These are phyloP conservation scores for Echinops telfairi DNA, from an alignment of 2,113 vertebrate species.

Conservation along the genomic window DNA sequence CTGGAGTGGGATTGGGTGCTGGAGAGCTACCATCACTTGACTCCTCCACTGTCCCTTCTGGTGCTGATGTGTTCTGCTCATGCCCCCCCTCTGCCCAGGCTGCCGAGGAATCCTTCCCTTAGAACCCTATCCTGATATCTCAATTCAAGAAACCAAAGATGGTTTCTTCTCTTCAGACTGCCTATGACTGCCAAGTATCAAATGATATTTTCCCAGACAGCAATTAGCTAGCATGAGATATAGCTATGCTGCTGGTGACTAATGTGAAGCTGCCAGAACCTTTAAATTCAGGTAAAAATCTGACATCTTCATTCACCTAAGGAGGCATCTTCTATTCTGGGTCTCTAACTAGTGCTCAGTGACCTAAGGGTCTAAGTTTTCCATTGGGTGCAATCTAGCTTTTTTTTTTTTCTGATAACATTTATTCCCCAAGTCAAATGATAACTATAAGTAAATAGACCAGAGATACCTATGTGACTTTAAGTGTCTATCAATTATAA, in stretches of 20 bases:
- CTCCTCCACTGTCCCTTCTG: background rate
- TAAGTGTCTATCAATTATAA: background rate
- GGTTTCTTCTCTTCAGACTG: background rate
- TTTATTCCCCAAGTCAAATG: constrained; percentile 48
- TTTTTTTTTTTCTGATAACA: background rate
- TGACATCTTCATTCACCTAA: background rate
- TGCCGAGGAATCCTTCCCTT: too few relatives aligned
- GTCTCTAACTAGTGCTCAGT: background rate
- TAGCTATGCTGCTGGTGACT: background rate
- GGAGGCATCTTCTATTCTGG: background rate
- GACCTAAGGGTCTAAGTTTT: background rate
- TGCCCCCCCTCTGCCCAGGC: too few relatives aligned
- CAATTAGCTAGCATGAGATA: background rate
- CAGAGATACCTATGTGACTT: background rate
- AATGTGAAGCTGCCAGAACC: background rate
- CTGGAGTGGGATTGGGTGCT: too few relatives aligned
- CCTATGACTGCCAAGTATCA: background rate
- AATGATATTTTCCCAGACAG: constrained; percentile 15
- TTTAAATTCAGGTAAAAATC: constrained; percentile 45
- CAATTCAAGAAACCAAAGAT: background rate
- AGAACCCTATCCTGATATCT: background rate
- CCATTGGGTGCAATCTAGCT: background rate
- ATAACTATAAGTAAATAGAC: background rate
- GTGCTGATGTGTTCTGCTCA: background rate
- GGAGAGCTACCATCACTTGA: background rate